A percentile compares a stretch with the other conserved stretches of the same genome.
phyloP scores from a whole-genome alignment of 2,888 invertebrate genomes.

The Netelia fuscicornis region DNA sequence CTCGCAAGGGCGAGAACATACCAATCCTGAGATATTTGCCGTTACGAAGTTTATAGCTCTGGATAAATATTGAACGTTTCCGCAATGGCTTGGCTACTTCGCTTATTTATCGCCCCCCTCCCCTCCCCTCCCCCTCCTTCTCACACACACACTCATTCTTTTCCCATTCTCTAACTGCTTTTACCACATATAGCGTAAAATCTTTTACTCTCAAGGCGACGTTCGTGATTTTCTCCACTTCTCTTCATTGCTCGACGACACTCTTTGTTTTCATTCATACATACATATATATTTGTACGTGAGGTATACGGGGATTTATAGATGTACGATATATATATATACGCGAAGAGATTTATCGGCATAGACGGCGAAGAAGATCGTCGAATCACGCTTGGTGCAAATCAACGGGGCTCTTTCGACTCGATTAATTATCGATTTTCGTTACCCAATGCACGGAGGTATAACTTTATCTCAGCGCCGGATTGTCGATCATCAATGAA shows the following conservation, averaged over 20 bases:
- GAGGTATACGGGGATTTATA: neutral
- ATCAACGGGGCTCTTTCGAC: neutral
- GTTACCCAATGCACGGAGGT: neutral
- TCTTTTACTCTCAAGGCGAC: constrained; percentile 15
- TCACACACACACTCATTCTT: neutral
- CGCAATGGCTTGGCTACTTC: constrained; percentile 16
- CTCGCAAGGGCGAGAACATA: constrained; percentile 12
- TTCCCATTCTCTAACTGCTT: constrained; percentile 13
- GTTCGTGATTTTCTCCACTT: constrained; percentile 32
- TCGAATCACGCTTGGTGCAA: constrained; percentile 12
- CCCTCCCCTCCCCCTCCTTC: neutral
- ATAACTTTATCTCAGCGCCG: constrained; percentile 16
- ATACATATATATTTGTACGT: neutral
- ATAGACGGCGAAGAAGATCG: constrained; percentile 1
- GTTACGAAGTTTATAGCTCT: constrained; percentile 32
- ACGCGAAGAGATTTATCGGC: constrained; percentile 23
- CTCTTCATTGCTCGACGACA: constrained; percentile 10
- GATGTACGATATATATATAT: neutral
- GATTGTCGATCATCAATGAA: constrained; percentile 26
- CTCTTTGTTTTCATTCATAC: neutral
- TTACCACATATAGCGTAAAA: constrained; percentile 5
- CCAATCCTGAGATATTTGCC: constrained; percentile 48
- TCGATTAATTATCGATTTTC: constrained; percentile 48
- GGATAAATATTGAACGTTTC: constrained; percentile 48
- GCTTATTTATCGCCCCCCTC: constrained; percentile 3